phyloP scores from a whole-genome alignment of 1,140 invertebrate species.

The Probaryconus sp. region DNA sequence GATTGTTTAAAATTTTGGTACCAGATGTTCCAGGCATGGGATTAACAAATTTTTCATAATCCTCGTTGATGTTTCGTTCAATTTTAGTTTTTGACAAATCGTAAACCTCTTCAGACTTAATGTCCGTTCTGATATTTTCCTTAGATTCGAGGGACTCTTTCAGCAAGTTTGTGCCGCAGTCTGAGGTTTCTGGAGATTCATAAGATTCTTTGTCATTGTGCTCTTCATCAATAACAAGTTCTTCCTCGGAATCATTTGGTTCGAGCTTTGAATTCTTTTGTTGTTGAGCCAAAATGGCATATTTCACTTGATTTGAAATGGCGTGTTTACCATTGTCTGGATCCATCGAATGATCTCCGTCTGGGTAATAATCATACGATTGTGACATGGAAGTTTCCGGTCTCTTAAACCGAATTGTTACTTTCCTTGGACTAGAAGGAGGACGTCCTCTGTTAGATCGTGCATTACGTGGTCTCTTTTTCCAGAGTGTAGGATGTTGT shows the following conservation, averaged over 20 bases:
- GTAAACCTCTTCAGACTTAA: conserved; percentile 23
- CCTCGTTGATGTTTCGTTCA: conserved; percentile 71
- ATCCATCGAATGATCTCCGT: conserved; percentile 40
- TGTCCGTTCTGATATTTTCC: conserved; percentile 24
- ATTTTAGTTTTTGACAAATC: conserved; percentile 30
- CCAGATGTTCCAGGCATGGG: conserved; percentile 55
- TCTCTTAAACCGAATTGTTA: conserved; percentile 47
- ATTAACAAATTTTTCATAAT: conserved; percentile 49
- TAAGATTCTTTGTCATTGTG: conserved; percentile 45
- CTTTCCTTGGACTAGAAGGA: conserved; percentile 64
- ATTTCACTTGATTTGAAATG: conserved; percentile 87
- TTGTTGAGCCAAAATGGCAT: conserved; percentile 87
- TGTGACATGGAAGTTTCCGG: conserved; percentile 49
- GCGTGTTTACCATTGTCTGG: conserved; percentile 67
- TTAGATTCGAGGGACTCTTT: conserved; percentile 40
- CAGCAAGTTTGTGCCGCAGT: conserved; percentile 27
- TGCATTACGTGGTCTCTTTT: conserved; percentile 83
- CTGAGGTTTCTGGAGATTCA: conserved; percentile 37
- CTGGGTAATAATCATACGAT: conserved; percentile 58
- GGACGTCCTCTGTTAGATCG: conserved; percentile 78
- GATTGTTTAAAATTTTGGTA: conserved; percentile 26
- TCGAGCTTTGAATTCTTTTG: conserved; percentile 80
- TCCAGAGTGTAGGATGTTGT: conserved; percentile 93
- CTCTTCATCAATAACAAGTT: conserved; percentile 85
- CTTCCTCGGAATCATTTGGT: conserved; percentile 81